Evolutionary conservation across 2,797 vertebrate species (phyloP).

Genomic region (Melanotaenia trifasciata): DNA sequence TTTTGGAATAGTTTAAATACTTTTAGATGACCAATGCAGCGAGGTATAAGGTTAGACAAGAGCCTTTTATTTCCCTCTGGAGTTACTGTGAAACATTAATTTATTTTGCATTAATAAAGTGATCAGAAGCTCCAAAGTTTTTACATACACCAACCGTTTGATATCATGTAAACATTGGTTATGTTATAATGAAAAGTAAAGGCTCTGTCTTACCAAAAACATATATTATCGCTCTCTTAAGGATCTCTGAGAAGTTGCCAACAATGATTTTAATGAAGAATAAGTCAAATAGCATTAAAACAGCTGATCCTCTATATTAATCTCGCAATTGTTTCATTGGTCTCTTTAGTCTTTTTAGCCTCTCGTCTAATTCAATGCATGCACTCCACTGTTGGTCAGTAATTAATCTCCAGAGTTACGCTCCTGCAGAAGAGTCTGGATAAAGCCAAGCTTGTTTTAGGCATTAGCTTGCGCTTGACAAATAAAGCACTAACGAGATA

Average conservation of each 20-base stretch:
- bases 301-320: no score
- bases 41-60: neutral
- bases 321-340: conserved; percentile 5
- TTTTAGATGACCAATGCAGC: no score
- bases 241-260: neutral
- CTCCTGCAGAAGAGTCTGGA: conserved; percentile 64
- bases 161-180: neutral
- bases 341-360: conserved; percentile 17
- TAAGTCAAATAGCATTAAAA: no score
- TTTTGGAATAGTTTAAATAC: no score
- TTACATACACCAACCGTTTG: neutral
- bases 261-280: no score
- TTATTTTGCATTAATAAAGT: no score
- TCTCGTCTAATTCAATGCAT: conserved; percentile 32
- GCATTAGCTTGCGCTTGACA: conserved; percentile 77
- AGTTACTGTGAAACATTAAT: no score
- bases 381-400: conserved; percentile 52
- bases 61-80: no score
- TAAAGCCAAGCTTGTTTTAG: conserved; percentile 73
- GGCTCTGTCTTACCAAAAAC: neutral
- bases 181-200: neutral
- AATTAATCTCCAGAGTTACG: conserved; percentile 54
- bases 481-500: conserved; percentile 82
- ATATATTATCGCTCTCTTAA: neutral
- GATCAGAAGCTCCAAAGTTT: neutral